Percentiles rank a stretch among this genome's conserved stretches.
phyloP scores from a whole-genome alignment of 2,797 vertebrate genomes.

The Sebastes itinus region DNA sequence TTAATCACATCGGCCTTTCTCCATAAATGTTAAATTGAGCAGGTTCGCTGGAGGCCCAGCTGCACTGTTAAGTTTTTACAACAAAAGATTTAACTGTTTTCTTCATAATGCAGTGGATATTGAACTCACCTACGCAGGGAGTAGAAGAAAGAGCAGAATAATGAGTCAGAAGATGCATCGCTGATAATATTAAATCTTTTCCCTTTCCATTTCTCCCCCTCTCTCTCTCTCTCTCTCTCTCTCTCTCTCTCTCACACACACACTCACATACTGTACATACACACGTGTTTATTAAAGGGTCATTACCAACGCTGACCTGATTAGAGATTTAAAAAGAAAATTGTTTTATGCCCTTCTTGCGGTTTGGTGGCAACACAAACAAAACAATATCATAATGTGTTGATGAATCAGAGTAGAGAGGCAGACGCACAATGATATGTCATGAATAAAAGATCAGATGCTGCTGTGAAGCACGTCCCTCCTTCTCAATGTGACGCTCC shows the following conservation, averaged over 20 bases:
- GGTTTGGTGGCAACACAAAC: conserved; percentile 27
- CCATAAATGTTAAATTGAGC: conserved; percentile 42
- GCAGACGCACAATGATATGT: conserved; percentile 33
- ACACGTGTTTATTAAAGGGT: conserved; percentile 15
- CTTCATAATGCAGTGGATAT: conserved; percentile 25
- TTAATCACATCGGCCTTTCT: conserved; percentile 36
- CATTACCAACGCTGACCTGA: conserved; percentile 43
- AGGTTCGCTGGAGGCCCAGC: conserved; percentile 12
- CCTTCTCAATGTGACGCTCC: conserved; percentile 34
- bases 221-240: not conserved
- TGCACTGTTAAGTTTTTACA: conserved; percentile 25
- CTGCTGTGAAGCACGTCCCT: conserved; percentile 45
- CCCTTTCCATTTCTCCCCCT: not conserved
- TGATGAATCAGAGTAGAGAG: conserved; percentile 56
- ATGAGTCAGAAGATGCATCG: not conserved
- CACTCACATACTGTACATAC: not conserved
- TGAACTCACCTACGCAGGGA: not conserved
- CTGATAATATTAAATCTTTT: not conserved
- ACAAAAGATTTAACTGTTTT: conserved; percentile 28
- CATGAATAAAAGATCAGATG: conserved; percentile 74
- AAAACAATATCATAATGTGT: conserved; percentile 60
- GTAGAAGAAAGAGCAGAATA: not conserved
- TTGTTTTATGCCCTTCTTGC: conserved; percentile 28
- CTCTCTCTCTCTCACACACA: not conserved
- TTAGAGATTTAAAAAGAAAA: conserved; percentile 44